A percentile compares a stretch with the other conserved stretches of the same genome.
Evolutionary conservation across 2,888 invertebrate genomes (phyloP).

Genomic region (Drosophila meridionalis): DNA sequence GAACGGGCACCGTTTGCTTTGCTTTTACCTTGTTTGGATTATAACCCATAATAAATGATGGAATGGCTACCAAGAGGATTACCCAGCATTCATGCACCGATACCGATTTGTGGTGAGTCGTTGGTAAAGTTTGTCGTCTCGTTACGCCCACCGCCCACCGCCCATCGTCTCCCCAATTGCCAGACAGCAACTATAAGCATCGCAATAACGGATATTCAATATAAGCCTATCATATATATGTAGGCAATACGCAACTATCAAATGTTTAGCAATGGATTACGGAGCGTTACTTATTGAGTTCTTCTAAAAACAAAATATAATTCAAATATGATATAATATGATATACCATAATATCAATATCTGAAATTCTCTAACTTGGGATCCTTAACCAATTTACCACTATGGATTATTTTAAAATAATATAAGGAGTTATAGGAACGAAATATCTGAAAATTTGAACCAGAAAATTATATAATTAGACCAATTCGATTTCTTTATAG

Average conservation of each 20-base stretch:
- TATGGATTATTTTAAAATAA: background rate
- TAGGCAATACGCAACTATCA: background rate
- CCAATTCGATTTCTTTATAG: background rate
- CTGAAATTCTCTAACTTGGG: too few relatives aligned
- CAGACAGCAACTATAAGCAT: constrained; percentile 3
- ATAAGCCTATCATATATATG: background rate
- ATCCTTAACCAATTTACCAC: background rate
- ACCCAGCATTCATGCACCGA: constrained; percentile 85
- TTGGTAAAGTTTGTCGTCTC: constrained; percentile 82
- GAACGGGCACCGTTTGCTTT: constrained; percentile 43
- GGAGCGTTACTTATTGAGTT: background rate
- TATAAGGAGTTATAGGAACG: background rate
- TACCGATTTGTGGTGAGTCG: constrained; percentile 85
- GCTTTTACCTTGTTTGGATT: constrained; percentile 75
- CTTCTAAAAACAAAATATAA: background rate
- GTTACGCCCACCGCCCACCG: constrained; percentile 20
- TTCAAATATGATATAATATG: background rate
- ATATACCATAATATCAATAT: background rate
- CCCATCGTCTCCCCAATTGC: background rate
- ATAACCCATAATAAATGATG: constrained; percentile 84
- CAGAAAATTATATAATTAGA: background rate
- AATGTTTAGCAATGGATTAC: background rate
- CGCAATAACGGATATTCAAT: constrained; percentile 22
- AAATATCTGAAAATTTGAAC: background rate
- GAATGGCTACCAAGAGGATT: constrained; percentile 86